phyloP scores from a whole-genome alignment of 2,113 vertebrate genomes.

The Orientallactaga bullata region DNA sequence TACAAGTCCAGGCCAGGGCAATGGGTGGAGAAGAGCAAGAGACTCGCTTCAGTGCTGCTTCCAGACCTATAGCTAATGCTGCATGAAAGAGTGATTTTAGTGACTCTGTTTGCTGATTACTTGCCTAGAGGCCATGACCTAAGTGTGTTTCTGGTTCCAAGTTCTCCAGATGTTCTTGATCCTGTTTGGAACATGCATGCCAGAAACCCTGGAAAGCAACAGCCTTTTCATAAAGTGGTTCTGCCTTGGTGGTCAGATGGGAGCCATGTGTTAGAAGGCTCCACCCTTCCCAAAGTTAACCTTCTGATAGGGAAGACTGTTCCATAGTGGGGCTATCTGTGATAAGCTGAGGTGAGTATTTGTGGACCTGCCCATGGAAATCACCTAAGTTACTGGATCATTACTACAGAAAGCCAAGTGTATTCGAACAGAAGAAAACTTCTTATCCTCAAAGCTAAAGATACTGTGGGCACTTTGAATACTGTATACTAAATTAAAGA shows the following conservation, averaged over 20 bases:
- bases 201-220: conserved; percentile 82
- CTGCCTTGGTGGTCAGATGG: conserved; percentile 80
- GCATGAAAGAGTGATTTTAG: conserved; percentile 64
- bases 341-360: background rate
- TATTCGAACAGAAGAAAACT: conserved; percentile 24
- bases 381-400: background rate
- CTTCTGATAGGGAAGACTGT: conserved; percentile 3
- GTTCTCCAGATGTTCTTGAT: conserved; percentile 83
- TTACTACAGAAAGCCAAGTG: background rate
- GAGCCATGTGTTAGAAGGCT: conserved; percentile 74
- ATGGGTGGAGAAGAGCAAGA: conserved; percentile 25
- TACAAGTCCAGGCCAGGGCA: conserved; percentile 42
- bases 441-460: background rate
- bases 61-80: conserved; percentile 71
- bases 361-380: background rate
- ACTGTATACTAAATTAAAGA: conserved; percentile 25
- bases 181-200: conserved; percentile 70
- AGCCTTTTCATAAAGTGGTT: conserved; percentile 63
- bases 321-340: background rate
- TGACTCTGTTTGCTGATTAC: conserved; percentile 72
- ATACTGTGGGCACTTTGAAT: background rate
- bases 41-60: conserved; percentile 27
- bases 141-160: conserved; percentile 72
- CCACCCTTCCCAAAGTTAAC: conserved; percentile 50
- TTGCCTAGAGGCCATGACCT: conserved; percentile 82